A percentile compares a stretch with the other conserved stretches of the same genome.
Conservation (phyloP, 2,113 vertebrate species). For the Nannospalax galili region DNA sequence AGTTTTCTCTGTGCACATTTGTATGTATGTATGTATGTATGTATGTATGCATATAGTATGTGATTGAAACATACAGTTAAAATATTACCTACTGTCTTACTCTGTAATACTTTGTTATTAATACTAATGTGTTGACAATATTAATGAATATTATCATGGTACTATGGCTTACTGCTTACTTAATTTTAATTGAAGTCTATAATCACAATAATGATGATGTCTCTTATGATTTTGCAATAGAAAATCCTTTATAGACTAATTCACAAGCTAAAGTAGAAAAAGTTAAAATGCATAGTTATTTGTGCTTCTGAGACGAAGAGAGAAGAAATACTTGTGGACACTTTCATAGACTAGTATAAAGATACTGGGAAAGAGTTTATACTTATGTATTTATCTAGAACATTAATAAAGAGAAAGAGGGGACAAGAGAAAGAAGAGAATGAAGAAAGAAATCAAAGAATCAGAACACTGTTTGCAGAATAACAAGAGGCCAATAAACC, state of each 20-base stretch:
- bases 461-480: not conserved
- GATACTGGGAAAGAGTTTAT: not conserved
- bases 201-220: not conserved
- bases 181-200: not conserved
- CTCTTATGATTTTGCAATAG: not conserved
- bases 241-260: slow-evolving; percentile 18
- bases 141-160: not conserved
- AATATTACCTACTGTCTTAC: not conserved
- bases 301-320: not conserved
- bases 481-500: not conserved
- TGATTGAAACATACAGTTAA: not conserved
- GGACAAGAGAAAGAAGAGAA: not conserved
- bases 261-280: not conserved
- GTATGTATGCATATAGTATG: not conserved
- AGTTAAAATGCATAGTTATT: not conserved
- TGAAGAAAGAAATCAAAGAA: not conserved
- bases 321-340: not conserved
- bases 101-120: not conserved
- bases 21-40: not conserved
- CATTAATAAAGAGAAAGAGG: not conserved
- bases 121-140: not conserved
- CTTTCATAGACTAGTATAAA: not conserved
- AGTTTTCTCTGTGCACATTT: not conserved
- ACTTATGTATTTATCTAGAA: not conserved
- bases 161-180: not conserved